Conservation (phyloP, 2,888 invertebrate species). For the Cyaniris semiargus region DNA sequence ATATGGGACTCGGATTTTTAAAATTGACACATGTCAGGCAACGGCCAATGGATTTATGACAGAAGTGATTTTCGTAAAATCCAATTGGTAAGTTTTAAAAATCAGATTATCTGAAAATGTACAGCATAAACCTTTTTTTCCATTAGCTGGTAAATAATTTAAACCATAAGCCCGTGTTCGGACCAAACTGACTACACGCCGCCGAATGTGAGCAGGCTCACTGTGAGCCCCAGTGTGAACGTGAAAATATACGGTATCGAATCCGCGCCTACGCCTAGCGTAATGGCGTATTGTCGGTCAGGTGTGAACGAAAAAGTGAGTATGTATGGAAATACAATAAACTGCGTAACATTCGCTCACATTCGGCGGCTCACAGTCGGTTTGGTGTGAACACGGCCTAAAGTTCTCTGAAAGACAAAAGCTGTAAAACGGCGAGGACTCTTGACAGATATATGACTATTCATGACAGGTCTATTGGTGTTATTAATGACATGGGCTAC, state of each 20-base stretch:
- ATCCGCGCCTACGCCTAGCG: no score
- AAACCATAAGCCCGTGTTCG: no score
- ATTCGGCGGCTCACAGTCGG: no score
- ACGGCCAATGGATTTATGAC: conserved; percentile 9
- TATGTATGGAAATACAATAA: no score
- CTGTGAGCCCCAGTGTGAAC: no score
- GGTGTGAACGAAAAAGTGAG: no score
- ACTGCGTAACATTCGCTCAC: no score
- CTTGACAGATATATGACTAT: neutral
- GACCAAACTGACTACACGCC: no score
- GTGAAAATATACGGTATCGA: no score
- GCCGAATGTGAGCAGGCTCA: no score
- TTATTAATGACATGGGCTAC: neutral
- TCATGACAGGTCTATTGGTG: neutral
- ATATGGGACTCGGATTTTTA: conserved; percentile 16
- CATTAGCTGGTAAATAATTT: neutral
- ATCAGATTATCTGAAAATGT: neutral
- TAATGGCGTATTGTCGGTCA: no score
- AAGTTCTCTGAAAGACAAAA: neutral
- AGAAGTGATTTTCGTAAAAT: conserved; percentile 2
- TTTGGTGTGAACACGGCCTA: no score
- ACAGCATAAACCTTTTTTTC: neutral
- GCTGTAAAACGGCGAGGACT: neutral
- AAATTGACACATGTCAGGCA: conserved; percentile 20
- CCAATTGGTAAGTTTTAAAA: neutral